Base-by-base conservation (phyloP, 2,888 invertebrate species). In the Aphidoletes aphidimyza region DNA sequence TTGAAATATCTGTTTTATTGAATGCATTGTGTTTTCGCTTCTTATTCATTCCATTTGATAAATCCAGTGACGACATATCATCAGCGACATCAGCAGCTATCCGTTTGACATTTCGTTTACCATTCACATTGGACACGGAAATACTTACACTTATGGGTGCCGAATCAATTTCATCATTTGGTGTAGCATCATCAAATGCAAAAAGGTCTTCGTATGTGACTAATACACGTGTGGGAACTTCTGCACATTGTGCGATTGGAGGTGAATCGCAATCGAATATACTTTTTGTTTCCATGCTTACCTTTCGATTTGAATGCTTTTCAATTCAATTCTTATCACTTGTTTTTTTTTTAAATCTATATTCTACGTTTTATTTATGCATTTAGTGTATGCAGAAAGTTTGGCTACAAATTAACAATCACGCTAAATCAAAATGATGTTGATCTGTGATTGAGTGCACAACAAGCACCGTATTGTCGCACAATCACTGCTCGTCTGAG, bases 101-200 rank as follows among this genome's bases (percentile, higher is more conserved):
- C n/a, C n/a, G n/a, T n/a, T n/a, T n/a, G n/a, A 30, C 69, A 3
- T 69, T 69, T n/a, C 69, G 69, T 14, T 69, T 69, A 34, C 69
- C 69, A 69, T 30, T 30, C 47, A 47, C 19, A 3, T 19, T 47
- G 47, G 47, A 19, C 22, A 54, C 69, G 14, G 69, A 26, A 30
- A 69, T 69, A 69, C 69, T 69, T 30, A 69, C 69, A 69, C 30
- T 30, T 69, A 30, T 30, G 3, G 30, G 30, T 3, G 8, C 1
- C 11, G 17, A 5, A 30, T 30, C 69, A 9, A 2, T 30, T 30
- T 26, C 30, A 30, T 69, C 30, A n/a, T 9, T 14, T 22, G 47
- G 47, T 47, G 14, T 54, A 22, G n/a, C 69, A 17, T 11, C 8
- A 11, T 30, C 69, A 69, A 69, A 30, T 14, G 11, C 6, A 69